These are phyloP conservation scores for Brachyptera risi DNA, from an alignment of 2,888 invertebrate genomes.

Conservation along the genomic window DNA sequence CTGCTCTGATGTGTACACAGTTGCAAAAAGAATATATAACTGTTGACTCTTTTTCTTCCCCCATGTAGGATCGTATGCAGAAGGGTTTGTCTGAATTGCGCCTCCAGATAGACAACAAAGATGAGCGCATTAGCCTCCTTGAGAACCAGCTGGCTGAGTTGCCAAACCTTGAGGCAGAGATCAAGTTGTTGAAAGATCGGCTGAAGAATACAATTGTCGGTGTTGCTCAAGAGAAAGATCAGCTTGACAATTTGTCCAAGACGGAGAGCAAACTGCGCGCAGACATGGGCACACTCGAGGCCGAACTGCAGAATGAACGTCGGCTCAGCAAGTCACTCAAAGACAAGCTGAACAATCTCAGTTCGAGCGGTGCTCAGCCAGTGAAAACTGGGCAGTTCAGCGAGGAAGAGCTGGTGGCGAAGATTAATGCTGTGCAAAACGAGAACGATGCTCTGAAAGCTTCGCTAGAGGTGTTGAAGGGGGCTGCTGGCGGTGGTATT, in stretches of 20 bases:
- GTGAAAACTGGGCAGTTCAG: too few species aligned
- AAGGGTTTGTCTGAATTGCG: not conserved
- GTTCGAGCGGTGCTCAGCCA: too few species aligned
- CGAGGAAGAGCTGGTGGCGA: too few species aligned
- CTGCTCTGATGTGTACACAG: too few species aligned
- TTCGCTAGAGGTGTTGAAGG: not conserved
- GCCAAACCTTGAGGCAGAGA: slow-evolving; percentile 2
- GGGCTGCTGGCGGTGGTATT: not conserved
- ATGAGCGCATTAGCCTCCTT: not conserved
- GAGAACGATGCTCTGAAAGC: not conserved
- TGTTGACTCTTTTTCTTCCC: not conserved
- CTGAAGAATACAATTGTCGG: slow-evolving; percentile 2
- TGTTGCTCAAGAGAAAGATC: slow-evolving; percentile 6
- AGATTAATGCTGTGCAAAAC: not conserved
- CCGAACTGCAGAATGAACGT: not conserved
- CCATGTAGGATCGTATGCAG: not conserved
- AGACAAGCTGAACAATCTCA: too few species aligned
- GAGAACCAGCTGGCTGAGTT: slow-evolving; percentile 1
- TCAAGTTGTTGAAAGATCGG: not conserved
- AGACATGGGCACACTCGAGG: not conserved
- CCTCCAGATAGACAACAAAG: not conserved
- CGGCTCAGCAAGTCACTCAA: too few species aligned
- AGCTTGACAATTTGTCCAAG: not conserved
- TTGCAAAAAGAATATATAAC: slow-evolving; percentile 51
- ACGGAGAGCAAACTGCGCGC: not conserved